Conservation (phyloP, 2,888 invertebrate species). For the Temnothorax unifasciatus region DNA sequence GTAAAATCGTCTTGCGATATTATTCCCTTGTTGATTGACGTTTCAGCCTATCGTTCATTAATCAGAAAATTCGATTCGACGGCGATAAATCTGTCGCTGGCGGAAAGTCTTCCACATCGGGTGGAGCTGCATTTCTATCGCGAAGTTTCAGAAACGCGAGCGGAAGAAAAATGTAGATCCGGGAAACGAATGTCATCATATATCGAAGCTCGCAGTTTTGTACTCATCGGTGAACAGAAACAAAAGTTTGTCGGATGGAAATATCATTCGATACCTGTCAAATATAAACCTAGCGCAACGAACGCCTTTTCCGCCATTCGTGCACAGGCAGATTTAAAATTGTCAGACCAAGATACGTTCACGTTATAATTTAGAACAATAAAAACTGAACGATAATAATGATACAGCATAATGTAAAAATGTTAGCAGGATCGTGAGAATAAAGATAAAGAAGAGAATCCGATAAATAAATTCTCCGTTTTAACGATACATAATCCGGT, state of each 20-base stretch:
- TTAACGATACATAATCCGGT: neutral
- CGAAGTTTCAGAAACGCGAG: slow-evolving; percentile 32
- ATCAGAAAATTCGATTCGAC: slow-evolving; percentile 38
- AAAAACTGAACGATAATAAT: neutral
- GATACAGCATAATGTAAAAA: neutral
- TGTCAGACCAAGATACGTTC: neutral
- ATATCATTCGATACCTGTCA: slow-evolving; percentile 49
- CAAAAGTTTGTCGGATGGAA: slow-evolving; percentile 30
- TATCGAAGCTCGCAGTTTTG: slow-evolving; percentile 26
- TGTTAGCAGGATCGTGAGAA: neutral
- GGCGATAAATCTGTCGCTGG: slow-evolving; percentile 17
- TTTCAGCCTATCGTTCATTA: slow-evolving; percentile 18
- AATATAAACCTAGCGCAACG: slow-evolving; percentile 45
- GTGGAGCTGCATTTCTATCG: neutral
- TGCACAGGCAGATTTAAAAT: neutral
- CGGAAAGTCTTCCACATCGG: slow-evolving; percentile 17
- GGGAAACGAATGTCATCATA: slow-evolving; percentile 47
- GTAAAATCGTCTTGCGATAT: neutral
- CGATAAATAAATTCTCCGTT: neutral
- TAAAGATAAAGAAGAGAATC: neutral
- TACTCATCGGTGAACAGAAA: slow-evolving; percentile 45
- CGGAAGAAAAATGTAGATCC: slow-evolving; percentile 27
- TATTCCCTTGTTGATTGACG: neutral
- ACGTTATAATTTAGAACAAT: neutral
- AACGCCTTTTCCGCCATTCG: slow-evolving; percentile 5